Percentiles rank a stretch among this genome's conserved stretches.
Conservation (phyloP, 2,797 vertebrate species). For the Acridotheres tristis region DNA sequence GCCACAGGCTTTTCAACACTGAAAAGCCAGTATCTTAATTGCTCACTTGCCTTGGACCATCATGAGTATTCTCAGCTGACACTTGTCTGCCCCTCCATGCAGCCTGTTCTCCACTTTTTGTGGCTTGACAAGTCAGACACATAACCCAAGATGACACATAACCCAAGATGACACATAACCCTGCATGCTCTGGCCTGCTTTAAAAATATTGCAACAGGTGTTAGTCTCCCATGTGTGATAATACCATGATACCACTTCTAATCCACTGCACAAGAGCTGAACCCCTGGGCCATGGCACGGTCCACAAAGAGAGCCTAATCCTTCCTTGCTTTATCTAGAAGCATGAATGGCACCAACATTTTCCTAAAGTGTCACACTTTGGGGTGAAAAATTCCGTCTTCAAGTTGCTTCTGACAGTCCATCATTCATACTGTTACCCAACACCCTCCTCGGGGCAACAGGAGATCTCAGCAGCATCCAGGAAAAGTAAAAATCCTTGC, state of each 20-base stretch:
- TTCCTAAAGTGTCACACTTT: background rate
- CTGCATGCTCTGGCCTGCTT: background rate
- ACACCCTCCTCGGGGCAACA: fast-evolving
- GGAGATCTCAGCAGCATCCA: background rate
- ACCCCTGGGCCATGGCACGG: fast-evolving
- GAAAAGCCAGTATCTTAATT: background rate
- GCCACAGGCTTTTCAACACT: background rate
- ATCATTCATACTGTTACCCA: background rate
- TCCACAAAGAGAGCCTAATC: background rate
- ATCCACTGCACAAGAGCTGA: background rate
- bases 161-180: background rate
- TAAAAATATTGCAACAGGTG: background rate
- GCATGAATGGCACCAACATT: background rate
- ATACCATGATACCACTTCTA: background rate
- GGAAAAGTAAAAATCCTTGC: background rate
- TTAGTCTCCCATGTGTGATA: background rate
- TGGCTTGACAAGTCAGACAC: background rate
- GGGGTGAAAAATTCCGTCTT: background rate
- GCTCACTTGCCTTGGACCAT: background rate
- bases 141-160: background rate
- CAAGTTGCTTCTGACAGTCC: background rate
- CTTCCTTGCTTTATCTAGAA: background rate
- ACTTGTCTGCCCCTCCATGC: background rate
- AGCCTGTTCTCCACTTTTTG: background rate
- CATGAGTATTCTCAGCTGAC: background rate